Evolutionary conservation across 2,888 invertebrate genomes (phyloP).

Genomic region (Cinara cedri): DNA sequence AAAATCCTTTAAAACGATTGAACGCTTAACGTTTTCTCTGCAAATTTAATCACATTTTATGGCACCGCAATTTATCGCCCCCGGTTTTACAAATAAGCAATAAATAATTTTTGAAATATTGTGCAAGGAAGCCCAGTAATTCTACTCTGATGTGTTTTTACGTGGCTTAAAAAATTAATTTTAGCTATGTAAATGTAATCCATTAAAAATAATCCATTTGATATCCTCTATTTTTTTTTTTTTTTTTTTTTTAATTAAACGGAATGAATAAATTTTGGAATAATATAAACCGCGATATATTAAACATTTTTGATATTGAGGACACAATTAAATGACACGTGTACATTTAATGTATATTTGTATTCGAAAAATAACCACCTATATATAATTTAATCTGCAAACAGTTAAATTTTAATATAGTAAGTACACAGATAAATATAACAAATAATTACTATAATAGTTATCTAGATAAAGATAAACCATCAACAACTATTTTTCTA

Average conservation of each 20-base stretch:
- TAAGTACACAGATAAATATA: too few species aligned
- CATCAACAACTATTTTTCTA: too few species aligned
- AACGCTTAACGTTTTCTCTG: conserved; percentile 8
- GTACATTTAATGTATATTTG: too few species aligned
- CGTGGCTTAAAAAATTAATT: background rate
- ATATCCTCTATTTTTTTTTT: background rate
- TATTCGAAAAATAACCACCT: too few species aligned
- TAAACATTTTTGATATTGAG: background rate
- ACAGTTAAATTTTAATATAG: too few species aligned
- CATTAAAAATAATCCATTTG: background rate
- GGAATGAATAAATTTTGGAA: background rate
- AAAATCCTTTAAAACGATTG: conserved; percentile 11
- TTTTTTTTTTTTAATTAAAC: conserved; percentile 8
- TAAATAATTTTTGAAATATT: background rate
- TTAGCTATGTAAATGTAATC: background rate
- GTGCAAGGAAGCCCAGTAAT: background rate
- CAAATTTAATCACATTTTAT: conserved; percentile 10
- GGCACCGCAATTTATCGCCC: background rate
- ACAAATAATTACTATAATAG: too few species aligned
- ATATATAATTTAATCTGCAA: too few species aligned
- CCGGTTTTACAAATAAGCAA: background rate
- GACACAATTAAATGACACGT: background rate
- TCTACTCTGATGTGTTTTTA: background rate
- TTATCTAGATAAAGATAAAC: too few species aligned
- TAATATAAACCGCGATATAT: background rate